Base-by-base conservation (phyloP, 2,888 invertebrate species). In the Pandemis cinnamomeana region DNA sequence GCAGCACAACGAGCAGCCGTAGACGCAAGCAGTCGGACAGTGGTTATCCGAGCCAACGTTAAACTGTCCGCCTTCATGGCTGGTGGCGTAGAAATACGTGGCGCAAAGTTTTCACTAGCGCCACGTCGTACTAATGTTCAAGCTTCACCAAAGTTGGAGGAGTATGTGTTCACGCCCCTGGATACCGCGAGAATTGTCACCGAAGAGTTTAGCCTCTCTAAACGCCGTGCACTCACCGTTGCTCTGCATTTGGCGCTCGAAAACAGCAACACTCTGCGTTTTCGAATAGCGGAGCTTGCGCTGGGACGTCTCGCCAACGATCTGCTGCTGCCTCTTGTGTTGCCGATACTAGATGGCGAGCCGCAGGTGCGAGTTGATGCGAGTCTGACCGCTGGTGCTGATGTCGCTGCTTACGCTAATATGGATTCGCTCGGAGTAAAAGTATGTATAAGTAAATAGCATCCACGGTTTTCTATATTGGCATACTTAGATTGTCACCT, bases 21-120 rank as follows among this genome's bases (percentile, higher is more conserved):
- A 11, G 46, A 90, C 66, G 81, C 91, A 15, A 70, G 91, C 7
- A 46, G 11, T 5, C 8, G 61, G 0, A 36, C n/a, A 8, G n/a
- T 36, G 13, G 7, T 15, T 13, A 97, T 61, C 95, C 95, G 8
- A 96, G 98, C 20, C 95, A 95, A 83, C 96, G 96, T 95, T 96
- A 97, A 96, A 80, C 95, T 97, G 61, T 96, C 96, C 82, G 95
- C 97, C 20, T 95, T 97, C 69, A 95, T 96, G 83, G 95, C 97
- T 70, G 98, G 98, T 48, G 99, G 98, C 71, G 95, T 99, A 11
- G 98, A 98, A 91, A 91, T 99, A 75, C 95, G 98, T 79, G 98
- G 98, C 60, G 95, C 99, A 86, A 98, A 98, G 92, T 97, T 98
- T 0, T 97, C 97, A 75, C 93, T 98, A 67, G 98, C 98, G n/a